Percentiles rank a stretch among this genome's conserved stretches.
phyloP scores from a whole-genome alignment of 2,888 invertebrate species.

The Apamea epomidion region DNA sequence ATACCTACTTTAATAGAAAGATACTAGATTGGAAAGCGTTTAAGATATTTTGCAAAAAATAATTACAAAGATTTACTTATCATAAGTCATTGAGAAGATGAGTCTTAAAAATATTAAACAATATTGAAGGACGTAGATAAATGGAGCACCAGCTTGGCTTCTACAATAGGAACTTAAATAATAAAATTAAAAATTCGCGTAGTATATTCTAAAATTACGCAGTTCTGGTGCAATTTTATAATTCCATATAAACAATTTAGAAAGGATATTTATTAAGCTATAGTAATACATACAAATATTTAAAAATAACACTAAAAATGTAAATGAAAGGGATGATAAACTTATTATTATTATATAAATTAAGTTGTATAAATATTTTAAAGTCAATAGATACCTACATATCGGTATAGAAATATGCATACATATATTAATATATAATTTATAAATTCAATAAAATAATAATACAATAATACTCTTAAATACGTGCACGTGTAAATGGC shows the following conservation, averaged over 20 bases:
- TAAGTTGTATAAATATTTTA: conserved; percentile 17
- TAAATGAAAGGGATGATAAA: background rate
- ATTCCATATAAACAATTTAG: background rate
- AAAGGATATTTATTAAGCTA: background rate
- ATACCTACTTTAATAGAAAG: conserved; percentile 1
- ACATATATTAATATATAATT: conserved; percentile 9
- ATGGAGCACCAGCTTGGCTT: background rate
- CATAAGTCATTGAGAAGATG: background rate
- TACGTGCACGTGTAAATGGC: conserved; percentile 53
- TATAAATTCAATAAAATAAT: conserved; percentile 28
- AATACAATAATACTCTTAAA: conserved; percentile 15
- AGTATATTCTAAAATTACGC: background rate
- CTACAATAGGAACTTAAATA: background rate
- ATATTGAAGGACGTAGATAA: background rate
- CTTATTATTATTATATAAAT: background rate
- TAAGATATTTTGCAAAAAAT: conserved; percentile 8
- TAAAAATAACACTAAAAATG: background rate
- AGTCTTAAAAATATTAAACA: background rate
- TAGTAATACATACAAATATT: conserved; percentile 8
- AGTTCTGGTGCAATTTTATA: conserved; percentile 19
- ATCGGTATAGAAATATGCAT: background rate
- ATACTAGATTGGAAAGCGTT: conserved; percentile 33
- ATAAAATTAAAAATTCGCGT: background rate
- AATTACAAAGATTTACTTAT: background rate
- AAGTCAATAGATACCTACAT: background rate